Percentiles rank a stretch among this genome's conserved stretches.
Conservation (phyloP, 2,113 vertebrate genomes). For the Pelmatolapia mariae region DNA sequence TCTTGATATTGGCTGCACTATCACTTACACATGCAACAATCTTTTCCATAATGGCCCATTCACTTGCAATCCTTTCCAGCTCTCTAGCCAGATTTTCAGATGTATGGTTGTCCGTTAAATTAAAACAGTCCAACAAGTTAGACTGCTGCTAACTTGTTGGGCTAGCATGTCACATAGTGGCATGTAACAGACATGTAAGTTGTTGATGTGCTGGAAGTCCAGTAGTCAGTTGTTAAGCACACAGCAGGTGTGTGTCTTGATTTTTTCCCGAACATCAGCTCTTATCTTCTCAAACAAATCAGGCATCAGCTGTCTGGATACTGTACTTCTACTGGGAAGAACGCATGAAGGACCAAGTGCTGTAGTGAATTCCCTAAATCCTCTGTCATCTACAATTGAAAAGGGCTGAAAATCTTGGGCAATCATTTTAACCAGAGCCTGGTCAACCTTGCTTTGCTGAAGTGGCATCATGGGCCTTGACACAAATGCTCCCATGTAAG, state of each 20-base stretch:
- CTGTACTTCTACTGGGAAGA: neutral
- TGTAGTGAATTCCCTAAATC: neutral
- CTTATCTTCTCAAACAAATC: too few species aligned
- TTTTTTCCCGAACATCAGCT: too few species aligned
- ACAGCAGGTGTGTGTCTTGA: too few species aligned
- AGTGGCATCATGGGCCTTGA: neutral
- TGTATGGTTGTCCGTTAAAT: neutral
- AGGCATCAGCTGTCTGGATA: too few species aligned
- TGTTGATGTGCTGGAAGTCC: too few species aligned
- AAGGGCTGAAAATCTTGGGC: neutral
- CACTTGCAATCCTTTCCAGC: neutral
- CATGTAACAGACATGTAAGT: too few species aligned
- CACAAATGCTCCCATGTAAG: neutral
- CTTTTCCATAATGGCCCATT: neutral
- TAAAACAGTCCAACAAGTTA: neutral
- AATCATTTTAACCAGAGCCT: neutral
- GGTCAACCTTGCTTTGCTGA: neutral
- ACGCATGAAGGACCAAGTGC: neutral
- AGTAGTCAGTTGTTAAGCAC: too few species aligned
- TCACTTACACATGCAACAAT: neutral
- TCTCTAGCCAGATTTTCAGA: neutral
- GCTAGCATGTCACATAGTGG: neutral
- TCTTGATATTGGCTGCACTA: neutral
- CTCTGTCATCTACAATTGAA: neutral
- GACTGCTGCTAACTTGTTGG: neutral